phyloP scores from a whole-genome alignment of 2,797 vertebrate genomes.

The Hylomyscus alleni region DNA sequence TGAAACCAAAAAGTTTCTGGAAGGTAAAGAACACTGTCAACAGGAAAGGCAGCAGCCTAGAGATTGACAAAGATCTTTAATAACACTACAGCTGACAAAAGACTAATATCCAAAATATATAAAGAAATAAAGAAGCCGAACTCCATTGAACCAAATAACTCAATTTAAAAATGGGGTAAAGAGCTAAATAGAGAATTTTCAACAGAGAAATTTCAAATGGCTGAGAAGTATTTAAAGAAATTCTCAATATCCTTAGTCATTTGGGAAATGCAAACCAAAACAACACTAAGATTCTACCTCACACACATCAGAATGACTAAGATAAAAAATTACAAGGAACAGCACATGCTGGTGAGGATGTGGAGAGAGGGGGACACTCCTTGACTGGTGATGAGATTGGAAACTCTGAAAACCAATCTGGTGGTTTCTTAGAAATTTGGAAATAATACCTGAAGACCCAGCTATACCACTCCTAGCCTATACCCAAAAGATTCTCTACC shows the following conservation, averaged over 20 bases:
- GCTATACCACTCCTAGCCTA: no score
- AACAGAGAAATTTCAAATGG: background rate
- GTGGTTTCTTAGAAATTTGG: background rate
- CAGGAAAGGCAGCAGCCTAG: background rate
- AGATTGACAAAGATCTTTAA: background rate
- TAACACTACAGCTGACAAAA: background rate
- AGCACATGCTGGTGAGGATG: background rate
- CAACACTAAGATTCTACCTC: background rate
- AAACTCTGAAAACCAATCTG: background rate
- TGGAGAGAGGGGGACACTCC: background rate
- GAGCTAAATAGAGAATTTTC: background rate
- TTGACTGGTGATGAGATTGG: background rate
- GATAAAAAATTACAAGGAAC: background rate
- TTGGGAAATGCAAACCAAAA: background rate
- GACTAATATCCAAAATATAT: background rate
- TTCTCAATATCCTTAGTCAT: background rate
- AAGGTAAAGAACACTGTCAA: no score
- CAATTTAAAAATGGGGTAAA: background rate
- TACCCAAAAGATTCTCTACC: no score
- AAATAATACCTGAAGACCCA: background rate
- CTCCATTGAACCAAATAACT: background rate
- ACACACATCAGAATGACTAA: background rate
- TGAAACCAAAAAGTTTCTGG: no score
- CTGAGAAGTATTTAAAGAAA: background rate
- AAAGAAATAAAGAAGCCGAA: background rate